Evolutionary conservation across 2,113 vertebrate genomes (phyloP).

Genomic region (Orthonyx spaldingii): DNA sequence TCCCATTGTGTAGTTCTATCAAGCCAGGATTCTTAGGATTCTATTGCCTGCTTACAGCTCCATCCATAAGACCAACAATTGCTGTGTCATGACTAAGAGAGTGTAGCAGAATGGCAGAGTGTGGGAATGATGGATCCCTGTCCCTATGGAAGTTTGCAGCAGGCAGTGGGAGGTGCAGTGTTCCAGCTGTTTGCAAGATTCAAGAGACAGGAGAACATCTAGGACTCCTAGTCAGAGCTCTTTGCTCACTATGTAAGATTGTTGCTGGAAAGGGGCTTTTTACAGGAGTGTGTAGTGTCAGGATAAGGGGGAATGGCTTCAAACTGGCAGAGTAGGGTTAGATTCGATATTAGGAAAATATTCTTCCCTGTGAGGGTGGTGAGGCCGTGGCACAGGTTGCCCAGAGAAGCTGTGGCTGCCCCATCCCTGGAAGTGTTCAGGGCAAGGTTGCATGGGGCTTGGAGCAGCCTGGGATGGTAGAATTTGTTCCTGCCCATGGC

Average conservation of each 20-base stretch:
- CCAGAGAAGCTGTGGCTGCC: neutral
- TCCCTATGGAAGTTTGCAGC: neutral
- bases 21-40: neutral
- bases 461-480: rapidly evolving
- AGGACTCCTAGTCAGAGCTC: neutral
- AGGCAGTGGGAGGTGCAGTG: neutral
- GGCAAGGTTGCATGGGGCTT: neutral
- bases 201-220: neutral
- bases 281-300: neutral
- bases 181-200: neutral
- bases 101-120: neutral
- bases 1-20: neutral
- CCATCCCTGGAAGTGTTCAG: neutral
- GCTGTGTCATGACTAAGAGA: neutral
- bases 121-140: neutral
- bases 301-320: neutral
- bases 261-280: neutral
- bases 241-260: rapidly evolving
- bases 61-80: neutral
- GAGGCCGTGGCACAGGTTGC: neutral
- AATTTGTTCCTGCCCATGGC: neutral
- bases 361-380: neutral
- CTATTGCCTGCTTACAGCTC: neutral
- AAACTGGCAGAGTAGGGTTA: neutral
- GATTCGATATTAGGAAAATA: neutral